Evolutionary conservation across 2,797 vertebrate genomes (phyloP), one percentile per base, ranked within the genome.

Genomic region (Tragopan temminckii): DNA sequence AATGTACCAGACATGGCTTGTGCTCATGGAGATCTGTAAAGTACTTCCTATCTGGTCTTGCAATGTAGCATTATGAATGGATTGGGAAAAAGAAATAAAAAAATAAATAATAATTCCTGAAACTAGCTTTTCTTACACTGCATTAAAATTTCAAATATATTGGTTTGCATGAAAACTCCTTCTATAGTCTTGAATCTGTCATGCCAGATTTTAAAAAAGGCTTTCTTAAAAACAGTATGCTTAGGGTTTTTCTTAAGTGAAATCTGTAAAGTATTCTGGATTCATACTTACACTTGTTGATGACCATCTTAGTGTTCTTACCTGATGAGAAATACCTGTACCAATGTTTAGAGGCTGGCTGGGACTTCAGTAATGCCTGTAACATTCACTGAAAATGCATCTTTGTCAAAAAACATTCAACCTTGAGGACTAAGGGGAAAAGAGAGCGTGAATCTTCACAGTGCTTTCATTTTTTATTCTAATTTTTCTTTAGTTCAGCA

Each of bases 211-310:
- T 87, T 57, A 77, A 92, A 77, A 24, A 70, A 70, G 35, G 31
- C 10, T 88, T 70, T 42, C 45, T 78, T 53, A 58, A 15, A 82
- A 90, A 50, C 11, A 78, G 5, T 13, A 15, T 20, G 29, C 46
- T 93, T 67, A 81, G 18, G 17, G 7, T 1, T 76, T 63, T 33
- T 81, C 29, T 55, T 57, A 25, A 35, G 11, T 53, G 72, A 63
- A 29, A 74, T n/a, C 27, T 33, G 12, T 38, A 55, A 80, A 31
- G 38, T 59, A 15, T 53, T 86, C 25, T 78, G 45, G 20, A 70
- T 84, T 93, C 91, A 86, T 69, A 45, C n/a, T 76, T 31, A 24
- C 84, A 83, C 42, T 76, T 90, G 18, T n/a, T 23, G 45, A 2
- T 36, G 12, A 50, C 29, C 18, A 42, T 64, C 24, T 71, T 13